Evolutionary conservation across 2,113 vertebrate genomes (phyloP), one percentile per base, ranked within the genome.

Genomic region (Reinhardtius hippoglossoides): DNA sequence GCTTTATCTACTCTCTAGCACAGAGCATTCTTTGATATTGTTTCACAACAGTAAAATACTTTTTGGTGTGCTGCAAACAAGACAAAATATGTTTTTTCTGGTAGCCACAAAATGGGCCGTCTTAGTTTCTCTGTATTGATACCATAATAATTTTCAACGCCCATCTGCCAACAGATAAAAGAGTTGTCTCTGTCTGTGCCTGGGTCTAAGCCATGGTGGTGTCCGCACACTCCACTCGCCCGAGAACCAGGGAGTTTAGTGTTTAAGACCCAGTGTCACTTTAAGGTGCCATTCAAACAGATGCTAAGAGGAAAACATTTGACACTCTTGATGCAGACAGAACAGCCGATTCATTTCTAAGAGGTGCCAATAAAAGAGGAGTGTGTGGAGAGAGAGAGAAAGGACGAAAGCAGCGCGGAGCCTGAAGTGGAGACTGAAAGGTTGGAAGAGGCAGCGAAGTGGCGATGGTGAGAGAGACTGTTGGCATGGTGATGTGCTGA

Each of bases 401-500:
- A 26, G 65, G 66, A 74, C 63, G 59, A 59, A 65, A 58, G 52
- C 31, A 42, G 50, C 64, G 27, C 56, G 9, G 44, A 61, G 72
- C 54, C 31, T 62, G 67, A 42, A 61, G 54, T 15, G 42, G 60
- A 48, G 21, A 40, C 35, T 31, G 57, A 65, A 31, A 59, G 63
- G 58, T 65, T 71, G 68, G 24, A 23, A 42, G 64, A 77, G 67
- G 27, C 13, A 27, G 42, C 69, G 69, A 64, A 58, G 42, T 54
- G 50, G 40, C 52, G 57, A 71, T 57, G 67, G 61, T 71, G 64
- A 42, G 14, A 71, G 67, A 78, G 63, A 65, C 61, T 40, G 81
- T 86, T 83, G 82, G 84, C 84, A 90, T 88, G 74, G 87, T 27
- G 81, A 91, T 60, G 76, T 55, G 76, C 64, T 23, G 59, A 44